phyloP scores from a whole-genome alignment of 1,140 invertebrate genomes.

The Bicyclus anynana region DNA sequence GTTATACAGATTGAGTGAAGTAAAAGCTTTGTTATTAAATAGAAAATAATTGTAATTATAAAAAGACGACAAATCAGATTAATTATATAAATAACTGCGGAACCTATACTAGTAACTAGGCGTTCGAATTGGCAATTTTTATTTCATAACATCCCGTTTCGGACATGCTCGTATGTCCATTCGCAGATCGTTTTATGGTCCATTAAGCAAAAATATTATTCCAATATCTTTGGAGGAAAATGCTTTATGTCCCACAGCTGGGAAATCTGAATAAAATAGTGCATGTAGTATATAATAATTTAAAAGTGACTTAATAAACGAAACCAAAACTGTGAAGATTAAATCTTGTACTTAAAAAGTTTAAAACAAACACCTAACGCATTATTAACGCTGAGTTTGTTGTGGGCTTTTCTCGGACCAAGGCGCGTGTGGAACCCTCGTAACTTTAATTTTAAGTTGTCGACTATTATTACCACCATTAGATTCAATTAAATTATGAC shows the following conservation, averaged over 20 bases:
- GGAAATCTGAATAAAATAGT: not conserved
- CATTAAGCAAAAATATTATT: constrained; percentile 6
- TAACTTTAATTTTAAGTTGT: too few relatives aligned
- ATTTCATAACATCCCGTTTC: constrained; percentile 2
- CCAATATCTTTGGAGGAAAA: not conserved
- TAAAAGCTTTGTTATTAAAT: not conserved
- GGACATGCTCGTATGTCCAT: not conserved
- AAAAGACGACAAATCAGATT: not conserved
- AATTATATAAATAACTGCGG: not conserved
- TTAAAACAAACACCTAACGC: too few relatives aligned
- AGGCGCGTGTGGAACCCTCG: too few relatives aligned
- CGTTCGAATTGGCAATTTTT: not conserved
- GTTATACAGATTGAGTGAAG: not conserved
- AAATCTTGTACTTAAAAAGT: too few relatives aligned
- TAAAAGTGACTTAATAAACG: too few relatives aligned
- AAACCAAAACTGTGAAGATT: too few relatives aligned
- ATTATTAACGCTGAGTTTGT: too few relatives aligned
- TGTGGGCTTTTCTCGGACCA: too few relatives aligned
- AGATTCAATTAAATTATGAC: too few relatives aligned
- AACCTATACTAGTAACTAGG: not conserved
- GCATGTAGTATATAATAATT: not conserved
- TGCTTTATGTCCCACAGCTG: not conserved
- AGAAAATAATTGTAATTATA: not conserved
- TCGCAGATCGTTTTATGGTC: constrained; percentile 4
- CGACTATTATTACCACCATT: too few relatives aligned